Evolutionary conservation across 2,888 invertebrate species (phyloP), one percentile per base, ranked within the genome.

Genomic region (Sarcophaga subvicina): DNA sequence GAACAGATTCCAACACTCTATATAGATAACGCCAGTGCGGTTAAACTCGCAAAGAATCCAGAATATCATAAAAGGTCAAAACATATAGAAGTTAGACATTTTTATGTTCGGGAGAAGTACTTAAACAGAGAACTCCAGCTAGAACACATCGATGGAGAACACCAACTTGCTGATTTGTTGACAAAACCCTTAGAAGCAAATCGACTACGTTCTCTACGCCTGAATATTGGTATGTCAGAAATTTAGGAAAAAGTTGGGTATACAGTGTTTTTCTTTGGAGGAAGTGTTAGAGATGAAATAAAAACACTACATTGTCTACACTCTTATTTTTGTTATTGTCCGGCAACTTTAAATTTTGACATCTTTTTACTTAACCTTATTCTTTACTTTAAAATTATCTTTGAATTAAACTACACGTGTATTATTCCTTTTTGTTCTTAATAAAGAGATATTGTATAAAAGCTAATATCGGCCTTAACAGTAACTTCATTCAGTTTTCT

Each of bases 41-140:
- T 70, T 14, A 49, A 22, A 49, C 22, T 70, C 22, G 49, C 69
- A 2, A 49, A 70, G 22, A 70, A 70, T 22, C 22, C 49, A 47
- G 69, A 70, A 70, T 70, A 49, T 14, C 69, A 70, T 20, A 70
- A 70, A 70, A 49, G 69, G 22, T 70, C 69, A 10, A 70, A 70
- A 5, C 54, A 70, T 49, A 70, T 25, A 70, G 47, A 49, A 10
- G 20, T 49, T 70, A 8, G 69, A 70, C 11, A 70, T 47, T 49
- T 70, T 49, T 70, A 49, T 22, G 69, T 70, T 49, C 69, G 27
- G 12, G 75, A 75, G 47, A 75, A 72, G 22, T 73, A 62, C 45
- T 73, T 73, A 5, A 20, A 62, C 62, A 3, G 12, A 37, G 45
- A 73, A 60, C 45, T 73, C 17, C 60, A n/a, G 62, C 45, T 73